Conservation (phyloP, 1,140 invertebrate species). For the Brachionus asplanchnoidis region DNA sequence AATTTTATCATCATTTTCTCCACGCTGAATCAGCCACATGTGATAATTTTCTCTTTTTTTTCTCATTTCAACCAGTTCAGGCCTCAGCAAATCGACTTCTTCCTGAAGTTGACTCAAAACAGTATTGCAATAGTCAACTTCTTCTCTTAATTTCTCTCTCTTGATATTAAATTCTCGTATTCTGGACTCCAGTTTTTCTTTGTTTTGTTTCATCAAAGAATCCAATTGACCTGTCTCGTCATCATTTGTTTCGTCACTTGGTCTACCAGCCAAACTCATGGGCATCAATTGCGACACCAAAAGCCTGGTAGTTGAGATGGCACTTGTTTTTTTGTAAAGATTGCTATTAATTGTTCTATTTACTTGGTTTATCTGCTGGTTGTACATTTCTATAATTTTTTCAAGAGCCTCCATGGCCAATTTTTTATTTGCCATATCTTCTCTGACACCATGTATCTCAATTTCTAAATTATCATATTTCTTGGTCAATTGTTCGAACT, state of each 20-base stretch:
- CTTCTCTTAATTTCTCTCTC: neutral
- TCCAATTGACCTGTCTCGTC: conserved; percentile 3
- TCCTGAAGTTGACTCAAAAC: conserved; percentile 27
- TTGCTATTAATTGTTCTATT: neutral
- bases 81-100: conserved; percentile 4
- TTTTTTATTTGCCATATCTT: conserved; percentile 15
- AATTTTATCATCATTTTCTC: conserved; percentile 40
- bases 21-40: conserved; percentile 40
- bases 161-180: neutral
- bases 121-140: conserved; percentile 10
- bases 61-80: conserved; percentile 23
- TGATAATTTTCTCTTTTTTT: conserved; percentile 41
- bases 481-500: conserved; percentile 8
- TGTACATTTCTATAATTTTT: conserved; percentile 36
- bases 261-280: neutral
- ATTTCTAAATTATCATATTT: conserved; percentile 36
- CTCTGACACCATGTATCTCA: neutral
- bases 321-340: conserved; percentile 30
- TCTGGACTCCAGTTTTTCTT: neutral
- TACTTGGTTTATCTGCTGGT: neutral
- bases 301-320: neutral
- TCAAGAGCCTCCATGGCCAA: conserved; percentile 15
- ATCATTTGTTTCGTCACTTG: neutral
- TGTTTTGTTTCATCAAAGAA: neutral
- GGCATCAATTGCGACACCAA: conserved; percentile 38